phyloP scores from a whole-genome alignment of 53 echinoderm and acorn worm genomes.

The Astropecten irregularis region DNA sequence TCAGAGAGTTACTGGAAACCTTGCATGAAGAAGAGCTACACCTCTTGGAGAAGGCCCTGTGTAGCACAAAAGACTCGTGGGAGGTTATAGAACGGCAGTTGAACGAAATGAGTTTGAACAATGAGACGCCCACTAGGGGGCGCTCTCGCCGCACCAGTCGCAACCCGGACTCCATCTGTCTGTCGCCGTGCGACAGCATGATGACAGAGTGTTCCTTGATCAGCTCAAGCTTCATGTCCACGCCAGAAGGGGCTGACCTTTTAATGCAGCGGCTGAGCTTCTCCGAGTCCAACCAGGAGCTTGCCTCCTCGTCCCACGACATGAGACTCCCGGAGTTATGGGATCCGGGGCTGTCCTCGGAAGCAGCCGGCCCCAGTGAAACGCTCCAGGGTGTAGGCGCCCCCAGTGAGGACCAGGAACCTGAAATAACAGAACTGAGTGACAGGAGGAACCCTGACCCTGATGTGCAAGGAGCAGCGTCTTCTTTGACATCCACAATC shows the following conservation, averaged over 20 bases:
- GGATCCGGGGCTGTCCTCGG: background rate
- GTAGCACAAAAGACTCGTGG: slow-evolving; percentile 85
- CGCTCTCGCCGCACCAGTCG: slow-evolving; percentile 51
- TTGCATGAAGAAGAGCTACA: slow-evolving; percentile 79
- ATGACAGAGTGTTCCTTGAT: slow-evolving; percentile 78
- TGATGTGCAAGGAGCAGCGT: background rate
- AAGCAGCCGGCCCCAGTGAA: background rate
- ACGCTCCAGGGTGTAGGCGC: background rate
- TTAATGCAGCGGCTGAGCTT: slow-evolving; percentile 44
- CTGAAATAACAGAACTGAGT: background rate
- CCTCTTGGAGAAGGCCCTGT: slow-evolving; percentile 90
- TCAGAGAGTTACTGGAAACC: slow-evolving; percentile 87
- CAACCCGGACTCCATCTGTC: slow-evolving; percentile 58
- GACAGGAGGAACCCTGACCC: background rate
- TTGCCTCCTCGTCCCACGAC: background rate
- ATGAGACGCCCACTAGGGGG: slow-evolving; percentile 28
- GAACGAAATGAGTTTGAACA: slow-evolving; percentile 54
- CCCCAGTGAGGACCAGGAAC: background rate
- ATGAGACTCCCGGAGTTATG: no score
- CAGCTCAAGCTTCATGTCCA: slow-evolving; percentile 82
- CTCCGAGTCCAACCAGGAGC: slow-evolving; percentile 14
- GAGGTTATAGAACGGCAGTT: slow-evolving; percentile 89
- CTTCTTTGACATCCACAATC: background rate
- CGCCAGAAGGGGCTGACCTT: slow-evolving; percentile 63
- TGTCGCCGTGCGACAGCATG: slow-evolving; percentile 83